Evolutionary conservation across 2,888 invertebrate species (phyloP).

Genomic region (Tortricodes alternella): DNA sequence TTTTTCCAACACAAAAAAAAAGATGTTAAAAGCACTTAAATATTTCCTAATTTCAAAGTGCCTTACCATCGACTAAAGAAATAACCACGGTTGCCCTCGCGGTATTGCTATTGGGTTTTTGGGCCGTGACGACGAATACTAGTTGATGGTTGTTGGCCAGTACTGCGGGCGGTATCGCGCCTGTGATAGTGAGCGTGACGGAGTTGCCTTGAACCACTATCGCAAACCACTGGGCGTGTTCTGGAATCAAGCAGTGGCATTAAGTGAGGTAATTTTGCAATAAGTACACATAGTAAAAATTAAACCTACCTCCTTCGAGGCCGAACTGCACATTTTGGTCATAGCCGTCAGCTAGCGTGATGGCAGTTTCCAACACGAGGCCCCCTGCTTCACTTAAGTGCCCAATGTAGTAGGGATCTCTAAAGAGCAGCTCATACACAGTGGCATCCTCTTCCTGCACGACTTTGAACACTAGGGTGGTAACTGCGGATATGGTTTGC

Average conservation of each 20-base stretch:
- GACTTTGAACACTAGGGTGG: conserved; percentile 21
- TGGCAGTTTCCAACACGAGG: conserved; percentile 3
- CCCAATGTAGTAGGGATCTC: conserved; percentile 17
- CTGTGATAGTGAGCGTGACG: conserved; percentile 23
- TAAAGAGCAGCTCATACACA: conserved; percentile 2
- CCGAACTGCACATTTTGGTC: conserved; percentile 6
- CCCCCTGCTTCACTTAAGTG: conserved; percentile 10
- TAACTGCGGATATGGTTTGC: conserved; percentile 5
- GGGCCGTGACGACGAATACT: conserved; percentile 35
- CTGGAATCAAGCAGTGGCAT: background rate
- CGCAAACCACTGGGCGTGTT: conserved; percentile 29
- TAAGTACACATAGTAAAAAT: too few species aligned
- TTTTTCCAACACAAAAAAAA: too few species aligned
- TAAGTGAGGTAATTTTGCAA: too few species aligned
- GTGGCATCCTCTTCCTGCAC: background rate
- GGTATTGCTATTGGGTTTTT: conserved; percentile 23
- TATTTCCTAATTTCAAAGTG: background rate
- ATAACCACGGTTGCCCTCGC: conserved; percentile 30
- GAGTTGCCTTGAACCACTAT: conserved; percentile 22
- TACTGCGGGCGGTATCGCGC: conserved; percentile 27
- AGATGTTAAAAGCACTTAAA: background rate
- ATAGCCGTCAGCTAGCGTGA: conserved; percentile 1
- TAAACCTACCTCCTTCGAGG: conserved; percentile 6
- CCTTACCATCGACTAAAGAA: conserved; percentile 2
- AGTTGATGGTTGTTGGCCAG: conserved; percentile 35